These are phyloP conservation scores for Lithophane socia DNA, from an alignment of 2,888 invertebrate genomes.

Conservation along the genomic window DNA sequence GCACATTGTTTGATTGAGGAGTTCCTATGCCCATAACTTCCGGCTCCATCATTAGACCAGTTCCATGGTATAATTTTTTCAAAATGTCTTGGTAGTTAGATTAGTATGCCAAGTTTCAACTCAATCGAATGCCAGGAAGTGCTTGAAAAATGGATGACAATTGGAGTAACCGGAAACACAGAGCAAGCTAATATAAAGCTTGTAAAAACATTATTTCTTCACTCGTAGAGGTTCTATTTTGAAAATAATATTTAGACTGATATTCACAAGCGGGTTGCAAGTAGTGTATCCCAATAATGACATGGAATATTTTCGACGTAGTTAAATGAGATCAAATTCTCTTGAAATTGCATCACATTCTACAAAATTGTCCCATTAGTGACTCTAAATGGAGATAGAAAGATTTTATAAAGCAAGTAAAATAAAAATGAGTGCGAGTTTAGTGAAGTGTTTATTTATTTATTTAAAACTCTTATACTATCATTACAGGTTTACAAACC, in stretches of 20 bases:
- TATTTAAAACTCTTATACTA: too few species aligned
- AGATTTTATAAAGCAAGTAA: background rate
- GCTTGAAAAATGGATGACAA: too few species aligned
- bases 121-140: too few species aligned
- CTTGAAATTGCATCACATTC: background rate
- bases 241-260: background rate
- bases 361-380: background rate
- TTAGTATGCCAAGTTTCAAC: too few species aligned
- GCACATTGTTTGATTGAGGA: too few species aligned
- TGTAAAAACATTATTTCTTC: background rate
- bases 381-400: background rate
- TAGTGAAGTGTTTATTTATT: background rate
- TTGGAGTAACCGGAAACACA: too few species aligned
- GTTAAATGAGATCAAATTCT: background rate
- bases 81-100: too few species aligned
- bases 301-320: background rate
- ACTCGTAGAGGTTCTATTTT: background rate
- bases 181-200: too few species aligned
- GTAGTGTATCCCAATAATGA: background rate
- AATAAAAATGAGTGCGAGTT: background rate
- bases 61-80: too few species aligned
- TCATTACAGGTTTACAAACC: too few species aligned
- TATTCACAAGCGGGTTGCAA: background rate
- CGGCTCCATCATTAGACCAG: too few species aligned
- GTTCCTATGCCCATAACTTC: too few species aligned